These are phyloP conservation scores for Drosophila parabipectinata DNA, from an alignment of 1,140 invertebrate species.

Conservation along the genomic window DNA sequence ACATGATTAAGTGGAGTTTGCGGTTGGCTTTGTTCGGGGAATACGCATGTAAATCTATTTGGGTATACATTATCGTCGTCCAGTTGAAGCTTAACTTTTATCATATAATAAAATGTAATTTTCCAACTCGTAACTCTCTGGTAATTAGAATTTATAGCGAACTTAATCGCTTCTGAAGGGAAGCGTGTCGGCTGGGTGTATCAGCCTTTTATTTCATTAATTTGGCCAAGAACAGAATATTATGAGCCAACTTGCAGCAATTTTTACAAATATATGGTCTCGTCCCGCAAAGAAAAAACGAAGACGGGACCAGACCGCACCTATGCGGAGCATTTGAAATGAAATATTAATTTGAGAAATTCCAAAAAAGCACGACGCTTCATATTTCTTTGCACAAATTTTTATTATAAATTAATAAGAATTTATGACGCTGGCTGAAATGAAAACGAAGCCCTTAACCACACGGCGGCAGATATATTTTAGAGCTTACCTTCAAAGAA, in stretches of 20 bases:
- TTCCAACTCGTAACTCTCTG: slow-evolving; percentile 81
- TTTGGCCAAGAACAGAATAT: slow-evolving; percentile 51
- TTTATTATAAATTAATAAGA: slow-evolving; percentile 82
- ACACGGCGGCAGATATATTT: slow-evolving; percentile 34
- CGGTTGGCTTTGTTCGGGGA: slow-evolving; percentile 67
- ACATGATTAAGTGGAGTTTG: slow-evolving; percentile 82
- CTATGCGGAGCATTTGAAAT: slow-evolving; percentile 62
- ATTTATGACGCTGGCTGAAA: slow-evolving; percentile 64
- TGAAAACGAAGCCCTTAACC: slow-evolving; percentile 18
- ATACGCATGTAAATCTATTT: slow-evolving; percentile 83
- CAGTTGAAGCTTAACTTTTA: slow-evolving; percentile 83
- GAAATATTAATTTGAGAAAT: slow-evolving; percentile 80
- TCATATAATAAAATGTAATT: slow-evolving; percentile 83
- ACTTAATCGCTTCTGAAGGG: slow-evolving; percentile 70
- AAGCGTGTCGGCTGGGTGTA: not conserved
- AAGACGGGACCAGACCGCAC: slow-evolving; percentile 26
- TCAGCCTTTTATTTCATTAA: slow-evolving; percentile 52
- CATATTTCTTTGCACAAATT: slow-evolving; percentile 53
- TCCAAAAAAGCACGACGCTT: slow-evolving; percentile 27
- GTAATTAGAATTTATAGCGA: slow-evolving; percentile 82
- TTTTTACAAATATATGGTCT: slow-evolving; percentile 29
- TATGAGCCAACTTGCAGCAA: slow-evolving; percentile 42
- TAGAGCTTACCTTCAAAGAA: slow-evolving; percentile 53
- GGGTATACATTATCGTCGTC: slow-evolving; percentile 81
- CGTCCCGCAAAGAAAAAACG: slow-evolving; percentile 4